phyloP scores from a whole-genome alignment of 2,113 vertebrate species.

The Trogon surrucura region DNA sequence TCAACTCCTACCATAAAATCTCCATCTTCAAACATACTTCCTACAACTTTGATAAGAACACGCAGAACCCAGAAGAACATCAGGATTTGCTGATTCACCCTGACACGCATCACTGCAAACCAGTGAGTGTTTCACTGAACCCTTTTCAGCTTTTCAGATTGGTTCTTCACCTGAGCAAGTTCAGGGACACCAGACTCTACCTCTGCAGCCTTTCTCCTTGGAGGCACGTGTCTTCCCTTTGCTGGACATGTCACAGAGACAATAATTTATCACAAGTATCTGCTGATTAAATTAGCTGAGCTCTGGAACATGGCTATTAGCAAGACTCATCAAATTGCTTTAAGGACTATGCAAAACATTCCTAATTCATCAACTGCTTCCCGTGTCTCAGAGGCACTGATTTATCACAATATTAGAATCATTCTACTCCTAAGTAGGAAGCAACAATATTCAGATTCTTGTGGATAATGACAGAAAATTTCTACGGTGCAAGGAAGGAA shows the following conservation, averaged over 20 bases:
- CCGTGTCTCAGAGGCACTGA: background rate
- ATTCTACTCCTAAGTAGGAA: background rate
- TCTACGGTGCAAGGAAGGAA: background rate
- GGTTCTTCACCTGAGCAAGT: background rate
- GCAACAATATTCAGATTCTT: background rate
- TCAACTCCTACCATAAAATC: background rate
- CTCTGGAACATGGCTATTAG: background rate
- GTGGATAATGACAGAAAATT: background rate
- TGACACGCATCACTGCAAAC: background rate
- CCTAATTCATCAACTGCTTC: background rate
- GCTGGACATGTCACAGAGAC: rapidly evolving
- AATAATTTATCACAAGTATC: background rate
- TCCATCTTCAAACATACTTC: background rate
- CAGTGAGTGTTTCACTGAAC: background rate
- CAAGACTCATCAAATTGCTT: background rate
- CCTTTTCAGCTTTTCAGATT: background rate
- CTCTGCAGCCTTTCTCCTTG: background rate
- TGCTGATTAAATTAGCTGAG: background rate
- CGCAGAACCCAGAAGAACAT: background rate
- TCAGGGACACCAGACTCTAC: background rate
- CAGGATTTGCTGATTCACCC: background rate
- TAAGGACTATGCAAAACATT: background rate
- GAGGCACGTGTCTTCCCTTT: background rate
- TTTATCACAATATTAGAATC: background rate
- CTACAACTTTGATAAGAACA: background rate